Evolutionary conservation across 2,113 vertebrate genomes (phyloP).

Genomic region (Crotophaga sulcirostris): DNA sequence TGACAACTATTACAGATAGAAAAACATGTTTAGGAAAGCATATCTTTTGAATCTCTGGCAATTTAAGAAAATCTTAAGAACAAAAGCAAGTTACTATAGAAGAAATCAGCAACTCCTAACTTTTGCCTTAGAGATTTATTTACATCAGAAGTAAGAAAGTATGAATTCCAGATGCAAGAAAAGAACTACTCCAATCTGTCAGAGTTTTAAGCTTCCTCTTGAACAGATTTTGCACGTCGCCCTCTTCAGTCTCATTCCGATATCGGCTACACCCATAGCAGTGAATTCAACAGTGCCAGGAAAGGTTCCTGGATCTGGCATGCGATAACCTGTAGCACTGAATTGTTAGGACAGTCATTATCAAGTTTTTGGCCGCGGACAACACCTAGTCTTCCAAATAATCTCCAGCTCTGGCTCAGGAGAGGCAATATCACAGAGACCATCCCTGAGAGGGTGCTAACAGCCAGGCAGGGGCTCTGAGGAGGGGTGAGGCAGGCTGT

Average conservation of each 20-base stretch:
- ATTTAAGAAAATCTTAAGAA: not conserved
- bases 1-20: not conserved
- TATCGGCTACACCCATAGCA: not conserved
- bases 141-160: conserved; percentile 28
- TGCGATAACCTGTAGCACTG: fast-evolving
- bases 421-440: not conserved
- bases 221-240: not conserved
- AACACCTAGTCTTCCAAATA: not conserved
- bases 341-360: not conserved
- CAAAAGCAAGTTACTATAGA: not conserved
- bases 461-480: not conserved
- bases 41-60: not conserved
- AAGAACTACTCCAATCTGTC: conserved; percentile 16
- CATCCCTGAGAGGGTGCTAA: not conserved
- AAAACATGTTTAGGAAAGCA: not conserved
- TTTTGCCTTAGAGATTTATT: conserved; percentile 16
- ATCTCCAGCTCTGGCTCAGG: not conserved
- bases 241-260: conserved; percentile 11
- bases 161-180: conserved; percentile 43
- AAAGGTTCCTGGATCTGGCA: not conserved
- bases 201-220: conserved; percentile 33
- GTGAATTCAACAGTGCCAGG: not conserved
- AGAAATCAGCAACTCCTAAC: not conserved
- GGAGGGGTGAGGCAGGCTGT: not conserved
- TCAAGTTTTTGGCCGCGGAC: not conserved